Conservation (phyloP, 2,113 vertebrate species). For the Heteronetta atricapilla region DNA sequence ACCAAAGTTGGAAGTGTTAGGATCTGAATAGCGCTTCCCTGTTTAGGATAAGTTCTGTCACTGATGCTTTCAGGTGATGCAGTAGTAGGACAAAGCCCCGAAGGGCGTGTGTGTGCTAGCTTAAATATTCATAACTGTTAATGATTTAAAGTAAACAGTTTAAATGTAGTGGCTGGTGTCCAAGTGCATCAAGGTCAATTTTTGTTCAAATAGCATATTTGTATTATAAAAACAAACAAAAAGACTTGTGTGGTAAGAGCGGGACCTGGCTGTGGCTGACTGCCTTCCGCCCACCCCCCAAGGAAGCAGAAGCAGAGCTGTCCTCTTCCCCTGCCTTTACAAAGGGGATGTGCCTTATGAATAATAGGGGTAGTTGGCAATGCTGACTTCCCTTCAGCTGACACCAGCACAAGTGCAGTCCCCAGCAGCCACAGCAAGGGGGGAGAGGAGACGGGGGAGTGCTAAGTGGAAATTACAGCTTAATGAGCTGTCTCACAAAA, state of each 20-base stretch:
- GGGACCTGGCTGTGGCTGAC: neutral
- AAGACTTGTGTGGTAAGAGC: neutral
- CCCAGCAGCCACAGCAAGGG: neutral
- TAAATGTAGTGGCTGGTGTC: neutral
- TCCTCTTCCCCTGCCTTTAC: neutral
- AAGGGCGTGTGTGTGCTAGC: neutral
- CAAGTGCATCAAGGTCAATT: neutral
- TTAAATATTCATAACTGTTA: neutral
- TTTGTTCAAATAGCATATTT: neutral
- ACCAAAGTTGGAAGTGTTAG: neutral
- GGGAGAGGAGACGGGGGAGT: neutral
- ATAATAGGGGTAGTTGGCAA: neutral
- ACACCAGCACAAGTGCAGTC: neutral
- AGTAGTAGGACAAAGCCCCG: neutral
- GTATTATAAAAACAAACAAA: neutral
- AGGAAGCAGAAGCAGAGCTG: constrained; percentile 15
- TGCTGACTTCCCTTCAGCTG: neutral
- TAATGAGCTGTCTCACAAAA: neutral
- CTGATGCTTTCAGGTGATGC: neutral
- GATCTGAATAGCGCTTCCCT: neutral
- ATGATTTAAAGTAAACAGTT: neutral
- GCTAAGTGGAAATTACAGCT: neutral
- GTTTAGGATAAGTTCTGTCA: neutral
- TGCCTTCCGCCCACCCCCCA: neutral
- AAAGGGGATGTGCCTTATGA: neutral